Conservation (phyloP, 1,140 invertebrate genomes). For the Nebria ingens region DNA sequence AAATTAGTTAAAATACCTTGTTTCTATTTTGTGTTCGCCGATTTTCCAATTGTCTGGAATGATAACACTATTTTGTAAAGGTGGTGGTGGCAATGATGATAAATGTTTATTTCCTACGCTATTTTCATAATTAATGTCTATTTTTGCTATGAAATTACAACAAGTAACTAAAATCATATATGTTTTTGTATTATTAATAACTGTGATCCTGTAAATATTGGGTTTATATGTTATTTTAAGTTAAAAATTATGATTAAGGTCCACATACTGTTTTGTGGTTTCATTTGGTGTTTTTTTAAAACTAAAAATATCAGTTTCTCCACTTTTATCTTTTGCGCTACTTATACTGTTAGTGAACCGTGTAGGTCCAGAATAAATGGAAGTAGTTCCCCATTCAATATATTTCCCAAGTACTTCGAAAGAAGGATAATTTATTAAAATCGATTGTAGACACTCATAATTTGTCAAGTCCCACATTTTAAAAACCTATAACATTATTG, state of each 20-base stretch:
- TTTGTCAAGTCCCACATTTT: conserved; percentile 44
- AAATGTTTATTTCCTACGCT: conserved; percentile 14
- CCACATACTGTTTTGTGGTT: too few species aligned
- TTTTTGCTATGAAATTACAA: conserved; percentile 33
- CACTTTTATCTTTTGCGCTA: neutral
- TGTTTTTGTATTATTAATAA: too few species aligned
- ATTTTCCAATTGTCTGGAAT: conserved; percentile 26
- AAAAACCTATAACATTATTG: conserved; percentile 30
- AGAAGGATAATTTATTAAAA: conserved; percentile 40
- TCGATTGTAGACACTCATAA: conserved; percentile 38
- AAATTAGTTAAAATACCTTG: too few species aligned
- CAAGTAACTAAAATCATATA: conserved; percentile 33
- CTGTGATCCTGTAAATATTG: too few species aligned
- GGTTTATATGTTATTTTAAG: too few species aligned
- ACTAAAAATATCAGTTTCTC: neutral
- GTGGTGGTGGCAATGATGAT: conserved; percentile 28
- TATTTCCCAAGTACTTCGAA: conserved; percentile 39
- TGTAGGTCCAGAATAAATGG: conserved; percentile 40
- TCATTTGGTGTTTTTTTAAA: too few species aligned
- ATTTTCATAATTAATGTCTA: conserved; percentile 23
- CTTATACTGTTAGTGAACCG: too few species aligned
- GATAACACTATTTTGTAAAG: conserved; percentile 31
- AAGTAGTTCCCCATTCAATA: conserved; percentile 39
- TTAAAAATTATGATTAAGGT: neutral
- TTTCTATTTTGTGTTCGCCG: too few species aligned